Base-by-base conservation (phyloP, 1,140 invertebrate genomes). In the Bradysia coprophila region DNA sequence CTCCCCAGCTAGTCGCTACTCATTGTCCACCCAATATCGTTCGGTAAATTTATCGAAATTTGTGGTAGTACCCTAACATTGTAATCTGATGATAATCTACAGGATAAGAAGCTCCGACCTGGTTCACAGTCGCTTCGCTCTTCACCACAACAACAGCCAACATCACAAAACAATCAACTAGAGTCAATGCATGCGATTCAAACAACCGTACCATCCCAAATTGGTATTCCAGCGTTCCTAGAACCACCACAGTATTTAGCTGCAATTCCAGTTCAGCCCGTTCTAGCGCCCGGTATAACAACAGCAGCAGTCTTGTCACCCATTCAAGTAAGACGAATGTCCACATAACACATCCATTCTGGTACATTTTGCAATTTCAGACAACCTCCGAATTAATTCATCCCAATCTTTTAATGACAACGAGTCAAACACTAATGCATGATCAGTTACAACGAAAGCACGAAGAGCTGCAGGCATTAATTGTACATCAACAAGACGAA, bases 401-500 rank as follows among this genome's bases (percentile, higher is more conserved):
- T 36, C 5, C 18, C 5, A 6, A 15, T 38, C 11, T 13, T 20
- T 11, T 20, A 18, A 19, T 20, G 15, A 4, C 15, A 38, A 4
- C 11, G 19, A 11, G 5, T 38, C 19, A 9, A 50, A 70, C 67
- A 23, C 75, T 78, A 49, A 62, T 79, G 33, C 74, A 81, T 58
- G 78, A 78, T 51, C 78, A 85, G 57, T 56, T 89, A 50, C 78
- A 86, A 54, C 69, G 76, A 2, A 88, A 88, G 49, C 85, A 89
- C 48, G 81, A 83, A 47, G 76, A 88, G 55, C 61, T 90, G 22
- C 82, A 89, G 49, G 77, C 84, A 50, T 67, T 85, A 47, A 89
- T 90, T 43, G 72, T 81, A 21, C 74, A 83, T 49, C 85, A 90
- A 51, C 84, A 90, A 52, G 83, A 88, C 53, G 85, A 90, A 57